Base-by-base conservation (phyloP, 2,888 invertebrate species). In the Caenorhabditis sinica region DNA sequence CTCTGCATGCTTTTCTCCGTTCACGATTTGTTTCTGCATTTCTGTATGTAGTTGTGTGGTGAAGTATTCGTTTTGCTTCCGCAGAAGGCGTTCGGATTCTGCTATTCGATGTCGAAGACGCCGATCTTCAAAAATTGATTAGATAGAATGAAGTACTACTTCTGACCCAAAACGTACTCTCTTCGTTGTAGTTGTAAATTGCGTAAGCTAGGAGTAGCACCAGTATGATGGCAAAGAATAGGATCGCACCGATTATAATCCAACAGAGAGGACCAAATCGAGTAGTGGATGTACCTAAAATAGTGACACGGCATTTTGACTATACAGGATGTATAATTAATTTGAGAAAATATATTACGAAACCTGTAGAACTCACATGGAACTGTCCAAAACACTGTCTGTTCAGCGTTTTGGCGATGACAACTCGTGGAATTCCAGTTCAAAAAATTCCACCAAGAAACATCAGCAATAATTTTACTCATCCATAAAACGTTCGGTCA, bases 401-500 rank as follows among this genome's bases (percentile, higher is more conserved):
- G 89, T 15, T 82, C 86, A 23, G 83, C 77, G 83, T 90, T 91
- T 51, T 87, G 86, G 17, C 88, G 79, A 33, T 88, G 88, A 58
- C 91, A 91, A 82, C 86, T 90, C 9, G 91, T 88, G 28, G 90
- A 86, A 80, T 91, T 91, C 91, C 91, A 91, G 33, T 91, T 87
- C 58, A 91, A 68, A 80, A 90, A 91, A 61, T 91, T 90, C 91
- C 91, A 91, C 91, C 91, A 91, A 33, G 90, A 89, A 36, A 91
- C 82, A 82, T 91, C 91, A 66, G 89, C 87, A 45, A 89, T 87
- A 23, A 85, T 81, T 65, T 85, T 85, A 82, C 82, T 85, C 85
- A 82, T 82, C 71, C 79, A 83, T 83, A 77, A 40, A 82, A 20
- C 33, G 43, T 49, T 30, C 45, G 20, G 20, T 25, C 13, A 30